Evolutionary conservation across 2,797 vertebrate genomes (phyloP), one percentile per base, ranked within the genome.

Genomic region (Loriculus beryllinus): DNA sequence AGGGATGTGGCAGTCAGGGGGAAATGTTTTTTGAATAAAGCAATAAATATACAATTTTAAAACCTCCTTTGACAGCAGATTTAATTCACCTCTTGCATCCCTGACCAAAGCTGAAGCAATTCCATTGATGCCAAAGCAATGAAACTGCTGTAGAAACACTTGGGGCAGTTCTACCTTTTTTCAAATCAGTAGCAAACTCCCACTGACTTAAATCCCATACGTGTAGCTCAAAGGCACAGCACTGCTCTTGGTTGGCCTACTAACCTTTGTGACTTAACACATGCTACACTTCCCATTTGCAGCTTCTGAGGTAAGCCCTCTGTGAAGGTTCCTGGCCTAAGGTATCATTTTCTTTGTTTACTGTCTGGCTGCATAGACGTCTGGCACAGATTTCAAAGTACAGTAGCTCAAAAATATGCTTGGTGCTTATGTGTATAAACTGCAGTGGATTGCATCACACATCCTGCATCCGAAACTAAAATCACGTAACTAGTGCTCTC

Each of bases 381-480:
- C 90, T 97, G 96, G 95, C 94, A 95, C 67, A 90, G 93, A 96
- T 95, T 96, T 92, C 95, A 94, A 94, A 92, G 84, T 91, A 96
- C 85, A 84, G 94, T 91, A 95, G 79, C 78, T 94, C 42, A 86
- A 84, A 94, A 94, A 86, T 90, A 82, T 57, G 64, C 70, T 94
- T 7, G 2, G 64, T 91, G 84, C 65, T 82, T 92, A 86, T 88
- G 64, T 90, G 83, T 79, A 82, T 86, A 93, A 87, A 72, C 37
- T 82, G 67, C 23, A 72, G 52, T 29, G 63, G 51, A 81, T 94
- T 96, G 86, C 90, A 81, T 95, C 96, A 93, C 79, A 78, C 22
- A 56, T 69, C 62, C 78, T 94, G 90, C 83, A 93, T 84, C 62
- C 2, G 3, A 95, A 95, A 92, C 52, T 37, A 70, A 93, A 94